Base-by-base conservation (phyloP, 2,797 vertebrate species). In the Typhlichthys eigenmanni region DNA sequence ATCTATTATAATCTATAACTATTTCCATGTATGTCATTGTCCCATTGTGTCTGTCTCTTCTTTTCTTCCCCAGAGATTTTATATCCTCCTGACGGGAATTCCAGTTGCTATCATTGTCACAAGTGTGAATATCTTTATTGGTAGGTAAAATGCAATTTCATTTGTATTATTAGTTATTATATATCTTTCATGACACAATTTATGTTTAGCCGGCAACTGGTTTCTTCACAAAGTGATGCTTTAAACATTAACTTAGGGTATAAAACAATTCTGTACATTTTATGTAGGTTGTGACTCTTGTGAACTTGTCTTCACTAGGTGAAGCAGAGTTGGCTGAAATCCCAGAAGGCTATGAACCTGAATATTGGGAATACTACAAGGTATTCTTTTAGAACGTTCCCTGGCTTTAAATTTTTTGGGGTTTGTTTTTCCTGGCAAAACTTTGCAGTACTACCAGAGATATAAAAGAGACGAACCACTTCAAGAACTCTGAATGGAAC, bases 301-400 rank as follows among this genome's bases (percentile, higher is more conserved):
- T 24, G 24, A 24, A 24, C 24, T 24, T 24, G 24, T 24, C 24
- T 71, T 62, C 19, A 79, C 55, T 66, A 82, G 98, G 98, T 84
- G 93, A 97, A 75, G 95, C 96, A 65, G 93, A 98, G 81, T 90
- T 98, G 80, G 92, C 84, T 62, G 96, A 98, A 81, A 93, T 88
- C 72, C 96, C 98, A 2, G 96, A 98, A 78, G 95, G 68, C 57
- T 98, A 99, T 50, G 51, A 93, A 68, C 96, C 97, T n/a, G 95
- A 99, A 1, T 71, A 96, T 76, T 99, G 96, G 96, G 97, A 99
- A 69, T 93, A 93, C 77, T 90, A 94, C 72, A 91, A 91, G 90
- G 92, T 54, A 8, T 0, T 12, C 24, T 8, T 9, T 38, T 38
- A 6, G 34, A 38, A 6, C 5, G 34, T 38, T 38, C 5, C 34